Conservation (phyloP, 2,797 vertebrate genomes). For the Schizothorax lantsangensis region DNA sequence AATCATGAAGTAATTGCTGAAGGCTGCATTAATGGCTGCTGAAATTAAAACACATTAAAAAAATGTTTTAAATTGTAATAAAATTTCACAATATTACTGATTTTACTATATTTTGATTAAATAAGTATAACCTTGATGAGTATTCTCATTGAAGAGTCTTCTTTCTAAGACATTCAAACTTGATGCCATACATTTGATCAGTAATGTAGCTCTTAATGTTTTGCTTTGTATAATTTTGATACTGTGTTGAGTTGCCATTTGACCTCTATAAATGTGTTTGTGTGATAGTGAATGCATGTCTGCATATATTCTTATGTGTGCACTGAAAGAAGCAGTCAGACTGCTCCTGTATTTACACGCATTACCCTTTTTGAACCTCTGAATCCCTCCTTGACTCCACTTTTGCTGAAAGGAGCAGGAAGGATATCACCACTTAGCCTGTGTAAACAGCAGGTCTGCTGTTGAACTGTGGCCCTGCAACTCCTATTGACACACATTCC, state of each 20-base stretch:
- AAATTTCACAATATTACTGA: neutral
- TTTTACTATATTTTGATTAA: neutral
- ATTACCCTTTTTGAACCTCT: conserved; percentile 70
- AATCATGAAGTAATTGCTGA: neutral
- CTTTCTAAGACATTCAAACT: neutral
- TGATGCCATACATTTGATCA: neutral
- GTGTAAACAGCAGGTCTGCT: conserved; percentile 72
- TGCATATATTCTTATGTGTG: conserved; percentile 21
- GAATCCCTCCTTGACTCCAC: conserved; percentile 61
- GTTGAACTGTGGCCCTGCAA: conserved; percentile 72
- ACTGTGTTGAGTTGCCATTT: neutral
- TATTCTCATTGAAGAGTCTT: neutral
- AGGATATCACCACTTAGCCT: conserved; percentile 73
- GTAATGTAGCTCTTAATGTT: neutral
- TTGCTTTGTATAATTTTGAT: neutral
- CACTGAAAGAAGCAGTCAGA: neutral
- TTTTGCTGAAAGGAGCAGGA: conserved; percentile 66
- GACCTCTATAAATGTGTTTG: neutral
- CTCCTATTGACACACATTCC: conserved; percentile 51
- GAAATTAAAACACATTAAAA: neutral
- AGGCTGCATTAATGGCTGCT: neutral
- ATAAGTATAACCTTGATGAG: neutral
- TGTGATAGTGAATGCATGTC: conserved; percentile 27
- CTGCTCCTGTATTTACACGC: conserved; percentile 68
- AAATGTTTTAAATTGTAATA: neutral